phyloP scores from a whole-genome alignment of 2,888 invertebrate genomes.

The Drosophila atroscutellata region DNA sequence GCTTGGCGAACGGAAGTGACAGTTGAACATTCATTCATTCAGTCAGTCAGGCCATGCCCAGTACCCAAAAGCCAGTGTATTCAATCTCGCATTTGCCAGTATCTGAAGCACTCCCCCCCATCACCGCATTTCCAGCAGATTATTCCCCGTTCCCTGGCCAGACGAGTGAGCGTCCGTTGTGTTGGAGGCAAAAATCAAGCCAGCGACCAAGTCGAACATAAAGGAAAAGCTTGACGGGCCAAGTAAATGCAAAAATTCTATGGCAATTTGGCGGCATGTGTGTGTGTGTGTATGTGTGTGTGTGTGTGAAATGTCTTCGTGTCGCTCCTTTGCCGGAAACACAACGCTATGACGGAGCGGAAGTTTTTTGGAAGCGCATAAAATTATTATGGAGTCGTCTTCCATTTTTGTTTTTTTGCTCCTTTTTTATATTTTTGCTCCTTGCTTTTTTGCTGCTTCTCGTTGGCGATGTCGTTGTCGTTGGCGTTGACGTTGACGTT shows the following conservation, averaged over 20 bases:
- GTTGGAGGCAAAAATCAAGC: slow-evolving; percentile 68
- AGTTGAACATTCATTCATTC: slow-evolving; percentile 77
- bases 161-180: slow-evolving; percentile 22
- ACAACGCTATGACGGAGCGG: slow-evolving; percentile 68
- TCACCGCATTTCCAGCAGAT: slow-evolving; percentile 3
- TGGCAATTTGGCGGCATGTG: slow-evolving; percentile 66
- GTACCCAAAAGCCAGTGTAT: slow-evolving; percentile 13
- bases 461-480: slow-evolving; percentile 24
- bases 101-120: slow-evolving; percentile 3
- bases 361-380: slow-evolving; percentile 72
- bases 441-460: background rate
- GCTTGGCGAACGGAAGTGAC: slow-evolving; percentile 70
- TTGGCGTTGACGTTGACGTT: slow-evolving; percentile 50
- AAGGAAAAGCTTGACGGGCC: slow-evolving; percentile 74
- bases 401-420: slow-evolving; percentile 49
- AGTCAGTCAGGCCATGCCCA: slow-evolving; percentile 40
- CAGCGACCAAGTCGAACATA: slow-evolving; percentile 67
- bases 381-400: slow-evolving; percentile 81
- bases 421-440: background rate
- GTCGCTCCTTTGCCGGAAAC: slow-evolving; percentile 59
- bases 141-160: slow-evolving; percentile 2
- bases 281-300: slow-evolving; percentile 23
- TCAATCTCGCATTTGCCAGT: slow-evolving; percentile 25
- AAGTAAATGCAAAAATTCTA: slow-evolving; percentile 65
- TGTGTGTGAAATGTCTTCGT: slow-evolving; percentile 51